A percentile compares a stretch with the other conserved stretches of the same genome.
Conservation (phyloP, 1,140 invertebrate genomes). For the Drosophila bifasciata region DNA sequence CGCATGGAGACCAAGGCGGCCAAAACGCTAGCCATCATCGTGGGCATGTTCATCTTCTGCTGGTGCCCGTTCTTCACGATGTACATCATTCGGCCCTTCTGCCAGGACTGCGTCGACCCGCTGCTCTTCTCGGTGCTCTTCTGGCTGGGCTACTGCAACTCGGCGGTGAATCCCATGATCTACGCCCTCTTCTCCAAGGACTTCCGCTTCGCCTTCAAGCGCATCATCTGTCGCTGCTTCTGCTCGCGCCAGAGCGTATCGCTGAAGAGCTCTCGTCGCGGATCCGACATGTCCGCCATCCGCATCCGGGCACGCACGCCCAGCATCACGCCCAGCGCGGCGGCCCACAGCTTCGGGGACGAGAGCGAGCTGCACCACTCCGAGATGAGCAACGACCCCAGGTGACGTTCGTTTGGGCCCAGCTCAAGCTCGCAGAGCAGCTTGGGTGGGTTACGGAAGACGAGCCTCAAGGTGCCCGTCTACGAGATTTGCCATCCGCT, state of each 20-base stretch:
- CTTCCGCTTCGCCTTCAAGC: conserved; percentile 93
- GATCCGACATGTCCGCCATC: conserved; percentile 88
- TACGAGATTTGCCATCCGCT: conserved; percentile 83
- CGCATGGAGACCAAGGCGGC: conserved; percentile 94
- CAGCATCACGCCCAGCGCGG: conserved; percentile 84
- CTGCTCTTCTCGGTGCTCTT: conserved; percentile 92
- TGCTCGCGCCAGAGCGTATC: conserved; percentile 76
- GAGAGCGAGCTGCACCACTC: conserved; percentile 85
- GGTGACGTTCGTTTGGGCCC: conserved; percentile 85
- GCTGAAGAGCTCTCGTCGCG: conserved; percentile 85
- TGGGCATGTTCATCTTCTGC: conserved; percentile 95
- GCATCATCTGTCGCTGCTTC: conserved; percentile 88
- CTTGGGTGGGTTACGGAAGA: conserved; percentile 80
- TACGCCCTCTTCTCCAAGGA: conserved; percentile 94
- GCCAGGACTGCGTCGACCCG: conserved; percentile 87
- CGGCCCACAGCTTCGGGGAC: conserved; percentile 84
- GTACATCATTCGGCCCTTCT: conserved; percentile 92
- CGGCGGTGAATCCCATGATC: conserved; percentile 94
- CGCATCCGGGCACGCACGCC: conserved; percentile 85
- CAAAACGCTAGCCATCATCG: conserved; percentile 95
- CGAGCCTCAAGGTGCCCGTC: conserved; percentile 75
- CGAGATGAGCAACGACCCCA: conserved; percentile 84
- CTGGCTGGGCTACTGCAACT: conserved; percentile 97
- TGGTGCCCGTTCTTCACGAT: conserved; percentile 96
- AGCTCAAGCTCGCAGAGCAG: conserved; percentile 82